Evolutionary conservation across 2,797 vertebrate species (phyloP).

Genomic region (Scarus forsteni): DNA sequence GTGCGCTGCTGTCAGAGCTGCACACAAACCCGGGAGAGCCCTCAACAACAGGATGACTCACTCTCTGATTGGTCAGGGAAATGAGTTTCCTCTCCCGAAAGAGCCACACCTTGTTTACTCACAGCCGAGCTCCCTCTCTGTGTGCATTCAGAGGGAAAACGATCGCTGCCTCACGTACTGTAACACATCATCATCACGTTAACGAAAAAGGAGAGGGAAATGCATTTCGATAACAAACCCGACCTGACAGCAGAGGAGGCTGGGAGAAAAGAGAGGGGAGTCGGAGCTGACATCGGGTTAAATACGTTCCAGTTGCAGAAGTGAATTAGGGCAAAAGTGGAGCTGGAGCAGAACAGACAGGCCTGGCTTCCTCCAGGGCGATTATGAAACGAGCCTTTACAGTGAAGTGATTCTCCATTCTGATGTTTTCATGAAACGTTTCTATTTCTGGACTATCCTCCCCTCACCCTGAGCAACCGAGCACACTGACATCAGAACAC

Average conservation of each 20-base stretch:
- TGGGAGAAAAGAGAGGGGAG: constrained; percentile 61
- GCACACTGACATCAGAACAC: constrained; percentile 69
- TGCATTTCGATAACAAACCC: constrained; percentile 71
- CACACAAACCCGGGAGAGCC: constrained; percentile 43
- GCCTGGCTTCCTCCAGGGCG: constrained; percentile 63
- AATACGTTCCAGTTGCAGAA: constrained; percentile 72
- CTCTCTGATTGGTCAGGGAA: constrained; percentile 39
- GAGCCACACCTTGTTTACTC: constrained; percentile 68
- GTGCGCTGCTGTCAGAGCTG: constrained; percentile 38
- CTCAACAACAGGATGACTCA: constrained; percentile 45
- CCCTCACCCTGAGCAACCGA: constrained; percentile 54
- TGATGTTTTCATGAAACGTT: constrained; percentile 77
- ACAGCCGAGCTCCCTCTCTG: constrained; percentile 28
- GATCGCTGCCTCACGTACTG: constrained; percentile 64
- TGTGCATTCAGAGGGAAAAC: constrained; percentile 39
- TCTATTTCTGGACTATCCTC: constrained; percentile 77
- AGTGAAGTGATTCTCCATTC: constrained; percentile 70
- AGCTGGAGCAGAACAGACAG: constrained; percentile 74
- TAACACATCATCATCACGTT: constrained; percentile 60
- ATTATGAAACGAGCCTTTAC: constrained; percentile 75
- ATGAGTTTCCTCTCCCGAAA: constrained; percentile 39
- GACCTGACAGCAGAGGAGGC: constrained; percentile 74
- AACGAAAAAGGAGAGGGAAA: constrained; percentile 47
- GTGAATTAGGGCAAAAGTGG: constrained; percentile 77
- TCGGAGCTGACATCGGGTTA: constrained; percentile 74